Evolutionary conservation across 1,140 invertebrate species (phyloP), one percentile per base, ranked within the genome.

Genomic region (Eumeta japonica): DNA sequence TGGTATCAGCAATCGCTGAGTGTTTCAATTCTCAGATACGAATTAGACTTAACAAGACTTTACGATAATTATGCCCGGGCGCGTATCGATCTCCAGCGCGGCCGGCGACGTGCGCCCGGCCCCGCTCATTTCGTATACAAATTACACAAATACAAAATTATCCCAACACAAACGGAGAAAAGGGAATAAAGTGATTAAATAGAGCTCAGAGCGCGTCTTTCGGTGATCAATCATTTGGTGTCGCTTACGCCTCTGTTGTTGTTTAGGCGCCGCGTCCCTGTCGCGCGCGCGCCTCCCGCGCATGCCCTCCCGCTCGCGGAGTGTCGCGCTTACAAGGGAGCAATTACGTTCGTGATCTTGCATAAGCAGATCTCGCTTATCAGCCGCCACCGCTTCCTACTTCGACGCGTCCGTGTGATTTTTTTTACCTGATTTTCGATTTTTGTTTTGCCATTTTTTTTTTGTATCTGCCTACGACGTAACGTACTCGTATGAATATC

Each of bases 101-200:
- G n/a, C n/a, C n/a, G n/a, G n/a, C n/a, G n/a, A n/a, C n/a, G n/a
- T n/a, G n/a, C n/a, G n/a, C n/a, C n/a, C n/a, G n/a, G n/a, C n/a
- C n/a, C n/a, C n/a, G n/a, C 64, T 68, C 59, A 70, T 74, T 68
- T 60, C 59, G 46, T 66, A 66, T 62, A 74, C 70, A 74, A 74
- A 74, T 71, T 74, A 74, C 60, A 68, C 65, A 70, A 74, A 74
- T 72, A 72, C 62, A 61, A 74, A 74, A 72, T 74, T 66, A 74
- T 74, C 59, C 58, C 55, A 63, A 67, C 58, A 62, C 63, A 71
- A 74, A 74, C 65, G 66, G 58, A 72, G 70, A 75, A 75, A 74
- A 76, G 72, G 74, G 72, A 77, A 76, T 77, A 73, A 74, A 77
- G 75, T 77, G 73, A 77, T 77, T 77, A 77, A 77, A 77, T 75